Evolutionary conservation across 2,797 vertebrate genomes (phyloP), one percentile per base, ranked within the genome.

Genomic region (Crossoptilon crossoptilon): DNA sequence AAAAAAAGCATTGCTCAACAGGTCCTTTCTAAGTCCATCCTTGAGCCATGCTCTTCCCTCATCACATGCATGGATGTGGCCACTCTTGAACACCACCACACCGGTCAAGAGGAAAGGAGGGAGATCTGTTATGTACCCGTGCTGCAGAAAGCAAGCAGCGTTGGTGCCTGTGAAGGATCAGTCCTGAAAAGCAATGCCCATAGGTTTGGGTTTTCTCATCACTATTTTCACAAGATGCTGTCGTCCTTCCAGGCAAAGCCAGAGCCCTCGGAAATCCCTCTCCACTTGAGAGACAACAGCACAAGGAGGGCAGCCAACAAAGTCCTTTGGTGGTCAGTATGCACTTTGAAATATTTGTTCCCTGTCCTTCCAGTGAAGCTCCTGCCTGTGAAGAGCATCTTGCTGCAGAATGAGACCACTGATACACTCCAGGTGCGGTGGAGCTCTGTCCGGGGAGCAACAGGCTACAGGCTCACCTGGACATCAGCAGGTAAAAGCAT

Each of bases 391-490:
- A 84, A 98, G 84, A 97, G 96, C 60, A 95, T 99, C 69, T 48
- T 96, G 90, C 98, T 99, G 59, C 98, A 99, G 96, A 99, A 99
- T 0, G 96, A 98, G 89, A 99, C 98, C 46, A 99, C 98, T 3
- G 96, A 99, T 97, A 98, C 98, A 0, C 93, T 99, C 66, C 98
- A 98, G 92, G 98, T 98, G 2, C 95, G 98, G n/a, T 99, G 99
- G 99, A 91, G 94, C 3, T 94, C 98, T 0, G 98, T 99, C 14
- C 97, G 84, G 16, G 99, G 99, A 11, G 98, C 99, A 8, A 97
- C 98, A 0, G 99, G 99, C 8, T 99, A 99, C 97, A 97, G 98
- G 22, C 98, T 99, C 72, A 99, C 98, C n/a, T 99, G 98, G 98
- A 95, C 96, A 16, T 98, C 98, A 7, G 63, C 96, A 98, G 98